Percentiles rank a stretch among this genome's conserved stretches.
phyloP scores from a whole-genome alignment of 2,888 invertebrate genomes.

The Rhagium mordax region DNA sequence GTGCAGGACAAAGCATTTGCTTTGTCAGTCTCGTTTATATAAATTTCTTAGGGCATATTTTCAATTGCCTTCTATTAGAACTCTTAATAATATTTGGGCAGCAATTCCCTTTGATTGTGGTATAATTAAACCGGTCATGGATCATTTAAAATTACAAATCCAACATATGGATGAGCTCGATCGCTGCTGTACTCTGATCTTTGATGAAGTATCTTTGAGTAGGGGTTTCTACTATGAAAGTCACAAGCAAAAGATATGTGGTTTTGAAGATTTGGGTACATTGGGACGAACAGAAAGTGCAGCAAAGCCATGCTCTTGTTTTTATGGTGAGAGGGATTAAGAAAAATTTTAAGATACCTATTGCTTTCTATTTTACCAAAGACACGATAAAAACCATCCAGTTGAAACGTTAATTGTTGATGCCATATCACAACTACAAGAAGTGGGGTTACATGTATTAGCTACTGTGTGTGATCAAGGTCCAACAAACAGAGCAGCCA shows the following conservation, averaged over 20 bases:
- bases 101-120: slow-evolving; percentile 49
- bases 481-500: slow-evolving; percentile 22
- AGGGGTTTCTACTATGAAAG: slow-evolving; percentile 44
- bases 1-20: slow-evolving; percentile 49
- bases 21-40: slow-evolving; percentile 49
- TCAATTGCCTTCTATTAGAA: slow-evolving; percentile 49
- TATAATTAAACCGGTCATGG: slow-evolving; percentile 40
- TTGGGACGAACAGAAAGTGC: slow-evolving; percentile 21
- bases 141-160: slow-evolving; percentile 38
- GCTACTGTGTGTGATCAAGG: slow-evolving; percentile 38
- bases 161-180: slow-evolving; percentile 44
- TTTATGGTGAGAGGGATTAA: slow-evolving; percentile 30
- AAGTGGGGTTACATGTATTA: slow-evolving; percentile 27
- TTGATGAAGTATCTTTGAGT: slow-evolving; percentile 51
- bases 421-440: slow-evolving; percentile 27
- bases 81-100: slow-evolving; percentile 43
- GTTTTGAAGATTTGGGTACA: slow-evolving; percentile 50
- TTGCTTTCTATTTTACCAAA: slow-evolving; percentile 35
- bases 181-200: slow-evolving; percentile 47
- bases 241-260: slow-evolving; percentile 35
- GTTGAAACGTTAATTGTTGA: slow-evolving; percentile 30
- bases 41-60: slow-evolving; percentile 44
- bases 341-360: slow-evolving; percentile 28
- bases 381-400: slow-evolving; percentile 13
- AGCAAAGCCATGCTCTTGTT: slow-evolving; percentile 32